These are phyloP conservation scores for Rhagoletis zephyria DNA, from an alignment of 1,140 invertebrate genomes.

Conservation along the genomic window DNA sequence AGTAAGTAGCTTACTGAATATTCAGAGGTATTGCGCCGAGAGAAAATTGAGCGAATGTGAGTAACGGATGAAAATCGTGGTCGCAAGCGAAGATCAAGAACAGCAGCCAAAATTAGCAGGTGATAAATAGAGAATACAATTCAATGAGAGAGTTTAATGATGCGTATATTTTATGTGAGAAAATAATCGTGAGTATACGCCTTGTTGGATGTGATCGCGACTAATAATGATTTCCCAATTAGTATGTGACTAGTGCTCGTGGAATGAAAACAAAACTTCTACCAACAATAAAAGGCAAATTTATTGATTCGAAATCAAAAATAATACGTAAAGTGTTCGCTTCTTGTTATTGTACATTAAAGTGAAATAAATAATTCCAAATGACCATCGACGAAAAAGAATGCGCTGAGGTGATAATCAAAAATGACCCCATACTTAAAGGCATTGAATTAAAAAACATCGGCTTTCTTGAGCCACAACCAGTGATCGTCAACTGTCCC, in stretches of 20 bases:
- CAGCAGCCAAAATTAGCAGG: no score
- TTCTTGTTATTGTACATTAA: neutral
- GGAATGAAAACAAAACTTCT: neutral
- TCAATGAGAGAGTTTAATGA: no score
- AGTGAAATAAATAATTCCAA: constrained; percentile 3
- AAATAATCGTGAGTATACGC: no score
- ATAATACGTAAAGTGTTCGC: neutral
- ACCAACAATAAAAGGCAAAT: neutral
- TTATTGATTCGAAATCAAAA: neutral
- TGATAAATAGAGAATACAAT: no score
- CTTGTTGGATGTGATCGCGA: no score
- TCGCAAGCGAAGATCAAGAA: no score
- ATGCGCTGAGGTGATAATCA: constrained; percentile 62
- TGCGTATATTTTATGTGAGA: no score
- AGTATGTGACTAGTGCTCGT: neutral
- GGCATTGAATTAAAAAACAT: constrained; percentile 60
- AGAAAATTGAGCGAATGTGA: no score
- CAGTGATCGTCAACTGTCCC: constrained; percentile 66
- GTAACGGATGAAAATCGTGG: no score
- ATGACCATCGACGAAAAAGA: constrained; percentile 67
- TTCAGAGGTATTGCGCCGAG: no score
- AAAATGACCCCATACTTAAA: constrained; percentile 54
- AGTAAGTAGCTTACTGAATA: no score
- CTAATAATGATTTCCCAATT: neutral
- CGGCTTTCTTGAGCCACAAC: constrained; percentile 59